Percentiles rank a stretch among this genome's conserved stretches.
Evolutionary conservation across 1,140 invertebrate species (phyloP).

Genomic region (Drosophila orena): DNA sequence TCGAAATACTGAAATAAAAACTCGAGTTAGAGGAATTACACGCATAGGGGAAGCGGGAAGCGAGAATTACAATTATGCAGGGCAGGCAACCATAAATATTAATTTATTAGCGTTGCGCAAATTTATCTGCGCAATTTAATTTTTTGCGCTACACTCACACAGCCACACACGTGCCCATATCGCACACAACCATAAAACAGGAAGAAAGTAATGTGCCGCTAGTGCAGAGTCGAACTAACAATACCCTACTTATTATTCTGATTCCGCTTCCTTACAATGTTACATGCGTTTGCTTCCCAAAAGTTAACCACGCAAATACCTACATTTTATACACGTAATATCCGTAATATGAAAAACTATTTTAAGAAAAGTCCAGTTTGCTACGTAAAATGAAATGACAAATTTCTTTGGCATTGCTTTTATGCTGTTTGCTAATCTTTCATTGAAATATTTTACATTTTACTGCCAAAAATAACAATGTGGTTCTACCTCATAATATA

Average conservation of each 20-base stretch:
- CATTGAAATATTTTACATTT: neutral
- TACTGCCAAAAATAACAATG: neutral
- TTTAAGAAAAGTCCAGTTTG: neutral
- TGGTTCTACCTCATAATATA: neutral
- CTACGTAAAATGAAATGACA: neutral
- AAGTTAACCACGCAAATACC: too few species aligned
- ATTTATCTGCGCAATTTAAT: slow-evolving; percentile 81
- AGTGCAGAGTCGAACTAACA: slow-evolving; percentile 6
- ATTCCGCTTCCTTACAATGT: neutral
- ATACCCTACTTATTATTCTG: slow-evolving; percentile 14
- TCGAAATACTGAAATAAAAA: slow-evolving; percentile 19
- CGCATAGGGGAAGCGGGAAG: neutral
- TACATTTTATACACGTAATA: too few species aligned
- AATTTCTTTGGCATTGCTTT: neutral
- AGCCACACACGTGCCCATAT: slow-evolving; percentile 3
- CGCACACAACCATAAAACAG: slow-evolving; percentile 25
- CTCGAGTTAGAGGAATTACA: slow-evolving; percentile 1
- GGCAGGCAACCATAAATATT: slow-evolving; percentile 72
- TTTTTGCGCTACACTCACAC: slow-evolving; percentile 53
- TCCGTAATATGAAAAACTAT: too few species aligned
- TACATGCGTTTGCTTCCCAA: too few species aligned
- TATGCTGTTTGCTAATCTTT: neutral
- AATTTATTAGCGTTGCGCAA: slow-evolving; percentile 78
- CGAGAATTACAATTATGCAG: slow-evolving; percentile 51
- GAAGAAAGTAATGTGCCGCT: slow-evolving; percentile 30